Evolutionary conservation across 2,888 invertebrate genomes (phyloP), one percentile per base, ranked within the genome.

Genomic region (Acleris emargana): DNA sequence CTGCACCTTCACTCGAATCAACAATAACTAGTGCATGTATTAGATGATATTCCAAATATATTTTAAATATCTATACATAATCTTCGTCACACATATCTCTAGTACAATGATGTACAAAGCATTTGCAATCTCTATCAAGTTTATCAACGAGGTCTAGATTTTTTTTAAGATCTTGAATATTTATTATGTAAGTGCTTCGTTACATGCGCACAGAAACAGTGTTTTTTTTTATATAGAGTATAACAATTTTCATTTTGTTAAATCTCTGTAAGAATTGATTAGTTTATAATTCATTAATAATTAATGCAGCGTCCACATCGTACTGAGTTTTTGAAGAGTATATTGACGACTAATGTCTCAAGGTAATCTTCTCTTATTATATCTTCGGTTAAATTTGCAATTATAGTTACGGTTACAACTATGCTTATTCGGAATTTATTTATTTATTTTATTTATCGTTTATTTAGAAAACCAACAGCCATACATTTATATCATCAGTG

Each of bases 31-130:
- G 53, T 5, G 42, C 47, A 54, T 49, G 53, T 20, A 54, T 53
- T 17, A 64, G 28, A 25, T 64, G 53, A 28, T 64, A 59, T 16
- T 64, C 43, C 64, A 53, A 59, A 28, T 59, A 49, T 38, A 22
- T 64, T 25, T 20, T 38, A 54, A 64, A 64, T 49, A 59, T 42
- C 52, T 1, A 17, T 43, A 18, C 18, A n/a, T 54, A 64, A 54
- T 64, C 49, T 7, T 52, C 38, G 16, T 53, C n/a, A 53, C 7
- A 17, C 2, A 32, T 0, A 38, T 42, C 42, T 28, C 5, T 18
- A 59, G 38, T 49, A 42, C 28, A 32, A 64, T 42, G 5, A 59
- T 59, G 18, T 59, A 42, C 17, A 64, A 32, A 54, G 53, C 64
- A 18, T 64, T 25, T 25, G 64, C 47, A 53, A 42, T 64, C 53